phyloP scores from a whole-genome alignment of 1,140 invertebrate genomes.

The Geopemphigus sp. region DNA sequence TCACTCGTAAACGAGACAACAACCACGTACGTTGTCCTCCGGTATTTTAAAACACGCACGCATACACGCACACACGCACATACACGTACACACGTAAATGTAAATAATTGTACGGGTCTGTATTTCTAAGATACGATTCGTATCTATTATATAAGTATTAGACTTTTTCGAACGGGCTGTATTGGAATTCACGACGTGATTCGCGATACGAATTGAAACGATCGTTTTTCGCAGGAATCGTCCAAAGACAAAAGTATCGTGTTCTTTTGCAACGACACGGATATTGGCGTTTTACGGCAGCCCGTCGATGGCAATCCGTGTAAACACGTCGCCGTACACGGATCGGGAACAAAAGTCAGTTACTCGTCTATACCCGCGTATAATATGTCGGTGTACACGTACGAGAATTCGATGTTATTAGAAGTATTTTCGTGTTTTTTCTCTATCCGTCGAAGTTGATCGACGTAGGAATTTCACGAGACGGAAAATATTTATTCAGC shows the following conservation, averaged over 20 bases:
- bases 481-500: not conserved
- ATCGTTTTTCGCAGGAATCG: not conserved
- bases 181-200: too few relatives aligned
- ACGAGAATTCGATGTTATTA: not conserved
- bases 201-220: too few relatives aligned
- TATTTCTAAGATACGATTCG: too few relatives aligned
- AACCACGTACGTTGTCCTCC: too few relatives aligned
- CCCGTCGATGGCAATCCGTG: not conserved
- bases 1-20: too few relatives aligned
- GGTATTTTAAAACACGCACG: too few relatives aligned
- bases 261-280: slow-evolving; percentile 9
- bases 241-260: not conserved
- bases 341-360: not conserved
- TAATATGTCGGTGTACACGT: not conserved
- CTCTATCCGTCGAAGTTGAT: not conserved
- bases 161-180: too few relatives aligned
- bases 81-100: too few relatives aligned
- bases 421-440: not conserved
- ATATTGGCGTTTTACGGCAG: not conserved
- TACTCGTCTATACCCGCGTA: not conserved
- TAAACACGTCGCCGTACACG: not conserved
- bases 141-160: too few relatives aligned
- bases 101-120: too few relatives aligned
- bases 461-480: not conserved
- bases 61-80: too few relatives aligned